Evolutionary conservation across 2,113 vertebrate genomes (phyloP), one percentile per base, ranked within the genome.

Genomic region (Sakesphorus luctuosus): DNA sequence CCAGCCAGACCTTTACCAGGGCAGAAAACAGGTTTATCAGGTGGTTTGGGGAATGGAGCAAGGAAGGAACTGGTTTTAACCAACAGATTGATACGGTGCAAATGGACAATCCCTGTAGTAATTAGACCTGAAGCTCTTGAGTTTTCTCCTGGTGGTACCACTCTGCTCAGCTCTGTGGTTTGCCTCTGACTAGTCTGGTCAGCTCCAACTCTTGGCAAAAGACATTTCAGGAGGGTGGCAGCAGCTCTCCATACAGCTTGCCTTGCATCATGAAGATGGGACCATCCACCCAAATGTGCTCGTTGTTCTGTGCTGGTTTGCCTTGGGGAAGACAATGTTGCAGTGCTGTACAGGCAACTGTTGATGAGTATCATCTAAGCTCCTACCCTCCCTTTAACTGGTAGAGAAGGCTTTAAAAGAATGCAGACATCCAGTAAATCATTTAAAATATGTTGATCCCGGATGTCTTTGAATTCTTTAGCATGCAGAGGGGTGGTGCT

Each of bases 371-470:
- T 55, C 47, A 16, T 35, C 59, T 56, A 23, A 62, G 50, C 56
- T 83, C 78, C 87, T 82, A 65, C 13, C 7, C 9, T 88, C 33
- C 24, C 44, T 71, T 40, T 65, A 67, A 55, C 15, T 77, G 66
- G 15, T 44, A 43, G 67, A 44, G n/a, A 82, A 76, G 43, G 31
- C 53, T 88, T 77, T 75, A 58, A 49, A 95, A 84, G 83, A 88
- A 65, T 74, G 71, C 87, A 94, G 52, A 29, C 33, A 68, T 78
- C 63, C 85, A 77, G 43, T 65, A 94, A 87, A 82, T 87, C 0
- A 50, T 90, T 87, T 77, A 38, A 93, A 94, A 74, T 80, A 61
- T 36, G 68, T 88, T 93, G 68, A 74, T 78, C 63, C 55, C 83
- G 78, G 36, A n/a, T 85, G 38, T 47, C 46, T 93, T 79, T 62